Conservation (phyloP, 2,113 vertebrate species). For the Murina feae region DNA sequence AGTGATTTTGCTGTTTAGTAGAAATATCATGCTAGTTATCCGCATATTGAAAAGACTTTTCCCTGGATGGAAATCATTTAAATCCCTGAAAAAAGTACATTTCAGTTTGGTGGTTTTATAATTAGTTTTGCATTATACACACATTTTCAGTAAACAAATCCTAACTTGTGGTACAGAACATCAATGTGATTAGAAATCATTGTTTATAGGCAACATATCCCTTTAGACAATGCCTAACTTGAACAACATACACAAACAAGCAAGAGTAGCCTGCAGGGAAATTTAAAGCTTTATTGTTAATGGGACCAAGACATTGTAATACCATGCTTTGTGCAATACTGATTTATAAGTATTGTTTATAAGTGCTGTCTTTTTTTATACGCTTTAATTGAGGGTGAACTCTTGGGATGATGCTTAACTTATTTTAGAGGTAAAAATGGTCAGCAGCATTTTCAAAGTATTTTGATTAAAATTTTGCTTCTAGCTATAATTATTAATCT, state of each 20-base stretch:
- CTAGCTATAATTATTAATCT: background rate
- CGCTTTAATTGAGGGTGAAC: conserved; percentile 53
- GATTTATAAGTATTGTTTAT: conserved; percentile 45
- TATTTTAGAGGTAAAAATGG: conserved; percentile 8
- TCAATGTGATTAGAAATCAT: conserved; percentile 45
- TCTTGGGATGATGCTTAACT: background rate
- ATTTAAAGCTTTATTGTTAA: conserved; percentile 67
- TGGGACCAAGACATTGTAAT: conserved; percentile 52
- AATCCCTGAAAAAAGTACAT: conserved; percentile 21
- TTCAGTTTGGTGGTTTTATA: conserved; percentile 46
- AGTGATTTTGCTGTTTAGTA: conserved; percentile 25
- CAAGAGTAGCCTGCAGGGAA: conserved; percentile 42
- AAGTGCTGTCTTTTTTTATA: conserved; percentile 34
- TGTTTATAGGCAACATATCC: conserved; percentile 28
- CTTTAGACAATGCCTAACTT: conserved; percentile 38
- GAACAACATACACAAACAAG: conserved; percentile 36
- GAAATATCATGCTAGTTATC: background rate
- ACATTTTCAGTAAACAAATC: conserved; percentile 57
- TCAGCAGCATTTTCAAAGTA: background rate
- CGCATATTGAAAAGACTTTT: conserved; percentile 35
- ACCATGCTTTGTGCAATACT: background rate
- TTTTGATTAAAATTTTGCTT: conserved; percentile 30
- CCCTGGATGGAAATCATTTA: conserved; percentile 35
- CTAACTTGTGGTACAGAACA: conserved; percentile 22
- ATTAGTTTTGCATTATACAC: conserved; percentile 47